Conservation (phyloP, 2,113 vertebrate species). For the Melanerpes aurifrons region DNA sequence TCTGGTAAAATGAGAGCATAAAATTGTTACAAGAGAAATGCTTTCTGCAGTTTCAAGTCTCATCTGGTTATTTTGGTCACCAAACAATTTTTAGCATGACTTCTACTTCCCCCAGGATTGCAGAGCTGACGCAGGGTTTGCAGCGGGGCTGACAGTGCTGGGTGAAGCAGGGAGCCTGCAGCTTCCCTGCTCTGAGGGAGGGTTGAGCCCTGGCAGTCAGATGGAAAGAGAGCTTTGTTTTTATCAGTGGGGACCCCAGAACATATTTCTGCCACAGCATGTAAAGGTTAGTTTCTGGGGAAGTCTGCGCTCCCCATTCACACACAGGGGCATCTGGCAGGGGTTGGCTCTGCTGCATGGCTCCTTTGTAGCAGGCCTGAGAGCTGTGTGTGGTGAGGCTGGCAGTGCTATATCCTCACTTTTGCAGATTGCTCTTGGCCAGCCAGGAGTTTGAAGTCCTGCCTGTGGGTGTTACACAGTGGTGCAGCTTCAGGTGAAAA, state of each 20-base stretch:
- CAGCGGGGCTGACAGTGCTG: not conserved
- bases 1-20: constrained; percentile 9
- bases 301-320: not conserved
- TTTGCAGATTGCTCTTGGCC: not conserved
- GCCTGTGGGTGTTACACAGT: not conserved
- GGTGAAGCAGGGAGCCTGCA: not conserved
- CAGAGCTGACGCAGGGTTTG: not conserved
- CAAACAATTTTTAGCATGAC: constrained; percentile 11
- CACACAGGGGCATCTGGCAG: not conserved
- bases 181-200: not conserved
- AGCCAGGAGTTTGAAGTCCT: not conserved
- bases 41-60: not conserved
- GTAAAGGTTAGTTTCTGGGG: constrained; percentile 1
- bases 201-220: not conserved
- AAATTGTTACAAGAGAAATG: constrained; percentile 26
- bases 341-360: not conserved
- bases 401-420: not conserved
- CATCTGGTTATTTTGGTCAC: constrained; percentile 4
- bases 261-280: not conserved
- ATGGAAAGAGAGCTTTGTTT: constrained; percentile 13
- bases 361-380: constrained; percentile 17
- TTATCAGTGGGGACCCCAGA: constrained; percentile 1
- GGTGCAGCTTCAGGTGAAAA: constrained; percentile 30
- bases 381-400: constrained; percentile 10
- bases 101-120: not conserved